Evolutionary conservation across 2,888 invertebrate species (phyloP).

Genomic region (Nomada goodeniana): DNA sequence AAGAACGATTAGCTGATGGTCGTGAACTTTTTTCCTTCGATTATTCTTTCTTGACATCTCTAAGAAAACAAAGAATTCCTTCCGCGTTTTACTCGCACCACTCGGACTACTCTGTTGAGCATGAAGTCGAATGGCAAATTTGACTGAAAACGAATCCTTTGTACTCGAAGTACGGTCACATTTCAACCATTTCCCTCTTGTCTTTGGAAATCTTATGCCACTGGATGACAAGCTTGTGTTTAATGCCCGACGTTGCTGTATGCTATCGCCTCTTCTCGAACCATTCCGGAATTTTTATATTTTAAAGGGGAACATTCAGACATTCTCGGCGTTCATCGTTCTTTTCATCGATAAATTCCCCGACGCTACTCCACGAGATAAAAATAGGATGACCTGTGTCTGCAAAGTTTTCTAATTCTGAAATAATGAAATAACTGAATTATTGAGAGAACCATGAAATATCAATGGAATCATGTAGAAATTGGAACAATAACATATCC

Average conservation of each 20-base stretch:
- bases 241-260: neutral
- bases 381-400: neutral
- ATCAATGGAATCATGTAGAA: too few relatives aligned
- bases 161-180: neutral
- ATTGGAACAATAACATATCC: too few relatives aligned
- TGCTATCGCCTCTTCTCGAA: neutral
- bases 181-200: neutral
- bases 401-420: too few relatives aligned
- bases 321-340: neutral
- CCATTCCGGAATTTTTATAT: conserved; percentile 21
- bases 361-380: neutral
- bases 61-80: too few relatives aligned
- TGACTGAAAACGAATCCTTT: neutral
- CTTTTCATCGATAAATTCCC: neutral
- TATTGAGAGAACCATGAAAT: too few relatives aligned
- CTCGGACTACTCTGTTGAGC: too few relatives aligned
- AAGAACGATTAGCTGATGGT: too few relatives aligned
- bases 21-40: too few relatives aligned
- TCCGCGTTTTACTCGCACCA: too few relatives aligned
- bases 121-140: neutral
- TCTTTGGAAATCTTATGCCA: neutral
- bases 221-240: conserved; percentile 15
- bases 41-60: too few relatives aligned
- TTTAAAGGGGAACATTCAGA: conserved; percentile 6
- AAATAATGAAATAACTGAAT: too few relatives aligned